Evolutionary conservation across 2,888 invertebrate genomes (phyloP).

Genomic region (Drosophila cyrtoloma): DNA sequence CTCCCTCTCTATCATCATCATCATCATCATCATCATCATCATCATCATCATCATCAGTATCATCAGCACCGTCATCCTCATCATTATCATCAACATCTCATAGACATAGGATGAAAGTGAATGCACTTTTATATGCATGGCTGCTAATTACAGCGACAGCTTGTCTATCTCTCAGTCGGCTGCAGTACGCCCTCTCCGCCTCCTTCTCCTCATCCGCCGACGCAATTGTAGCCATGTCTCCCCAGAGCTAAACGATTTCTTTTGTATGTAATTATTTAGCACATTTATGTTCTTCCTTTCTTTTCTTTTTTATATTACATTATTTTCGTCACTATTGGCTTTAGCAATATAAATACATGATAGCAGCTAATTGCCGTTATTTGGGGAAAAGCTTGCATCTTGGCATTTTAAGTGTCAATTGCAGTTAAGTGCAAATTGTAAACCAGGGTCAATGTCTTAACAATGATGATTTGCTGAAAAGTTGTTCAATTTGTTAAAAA

Average conservation of each 20-base stretch:
- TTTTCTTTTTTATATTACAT: conserved; percentile 15
- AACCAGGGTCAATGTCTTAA: not conserved
- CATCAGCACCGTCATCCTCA: conserved; percentile 20
- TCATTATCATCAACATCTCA: conserved; percentile 52
- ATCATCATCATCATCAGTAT: conserved; percentile 16
- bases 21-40: conserved; percentile 19
- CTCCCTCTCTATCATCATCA: conserved; percentile 3
- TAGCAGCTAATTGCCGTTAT: conserved; percentile 19
- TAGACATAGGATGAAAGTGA: conserved; percentile 71
- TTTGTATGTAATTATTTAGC: conserved; percentile 60
- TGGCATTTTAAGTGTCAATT: not conserved
- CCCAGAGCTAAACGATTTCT: conserved; percentile 57
- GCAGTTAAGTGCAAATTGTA: not conserved
- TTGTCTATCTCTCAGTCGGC: conserved; percentile 59
- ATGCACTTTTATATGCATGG: conserved; percentile 78
- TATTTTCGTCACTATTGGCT: conserved; percentile 24
- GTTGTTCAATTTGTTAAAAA: too few relatives aligned
- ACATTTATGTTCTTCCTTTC: conserved; percentile 40
- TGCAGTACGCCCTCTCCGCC: not conserved
- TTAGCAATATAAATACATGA: conserved; percentile 7
- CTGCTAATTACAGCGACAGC: conserved; percentile 77
- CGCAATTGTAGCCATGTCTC: conserved; percentile 29
- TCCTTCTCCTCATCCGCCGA: not conserved
- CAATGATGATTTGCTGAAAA: not conserved
- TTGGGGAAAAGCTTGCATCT: not conserved